Base-by-base conservation (phyloP, 2,113 vertebrate species). In the Tragelaphus imberbis region DNA sequence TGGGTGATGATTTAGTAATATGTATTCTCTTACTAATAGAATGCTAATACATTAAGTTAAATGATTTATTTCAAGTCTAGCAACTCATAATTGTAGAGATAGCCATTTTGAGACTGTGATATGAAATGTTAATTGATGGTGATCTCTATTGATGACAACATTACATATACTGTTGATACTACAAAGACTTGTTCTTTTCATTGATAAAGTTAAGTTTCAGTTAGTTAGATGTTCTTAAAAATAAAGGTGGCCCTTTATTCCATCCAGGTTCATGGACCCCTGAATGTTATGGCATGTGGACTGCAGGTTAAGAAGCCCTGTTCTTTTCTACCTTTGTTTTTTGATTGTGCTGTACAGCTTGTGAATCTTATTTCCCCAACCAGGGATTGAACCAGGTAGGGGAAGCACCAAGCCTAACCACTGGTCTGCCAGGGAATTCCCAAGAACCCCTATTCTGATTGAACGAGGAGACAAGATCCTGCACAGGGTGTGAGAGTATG, bases 151-250 rank as follows among this genome's bases (percentile, higher is more conserved):
- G 84, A 89, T 88, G 55, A 88, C 40, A 59, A 27, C 25, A 8
- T 79, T 85, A 90, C 4, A 77, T 14, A 10, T 88, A 36, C 75
- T 63, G 58, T 53, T 71, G 17, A 3, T 75, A 89, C 36, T 77
- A 49, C 40, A 87, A 75, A 96, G 51, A 81, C 89, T 84, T 90
- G 30, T 56, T 95, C 90, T 94, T 68, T 90, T 47, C 44, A 47
- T 47, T 86, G 53, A 80, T 71, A 93, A 87, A 81, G 84, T 89
- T 92, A 86, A 63, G 71, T 92, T 92, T 92, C 49, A 90, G 30
- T 71, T 79, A 86, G 8, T 84, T 80, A 75, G 80, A 82, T 55
- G 33, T 86, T 90, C 65, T 30, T 97, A 80, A 88, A 97, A 96
- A 88, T 84, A 91, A 58, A 90, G 19, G 23, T 94, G 56, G 80